phyloP scores from a whole-genome alignment of 2,113 vertebrate genomes.

The Paralichthys olivaceus region DNA sequence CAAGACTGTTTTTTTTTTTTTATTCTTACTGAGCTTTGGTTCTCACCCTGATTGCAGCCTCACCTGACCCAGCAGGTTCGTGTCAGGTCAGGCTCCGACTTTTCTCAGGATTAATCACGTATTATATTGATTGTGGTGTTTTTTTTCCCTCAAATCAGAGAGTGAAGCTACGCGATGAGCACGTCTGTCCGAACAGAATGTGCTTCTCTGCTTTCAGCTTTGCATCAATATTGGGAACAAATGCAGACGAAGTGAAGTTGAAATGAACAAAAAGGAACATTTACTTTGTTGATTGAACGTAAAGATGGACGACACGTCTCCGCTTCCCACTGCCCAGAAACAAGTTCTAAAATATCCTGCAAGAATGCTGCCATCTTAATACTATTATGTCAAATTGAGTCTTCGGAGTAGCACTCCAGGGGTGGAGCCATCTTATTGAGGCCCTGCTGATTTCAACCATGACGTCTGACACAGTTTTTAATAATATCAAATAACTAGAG shows the following conservation, averaged over 20 bases:
- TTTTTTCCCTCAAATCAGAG: background rate
- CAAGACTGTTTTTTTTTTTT: constrained; percentile 1
- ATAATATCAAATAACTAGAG: too few species aligned
- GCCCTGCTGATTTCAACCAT: too few species aligned
- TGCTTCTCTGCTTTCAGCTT: constrained; percentile 4
- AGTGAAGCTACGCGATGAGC: constrained; percentile 20
- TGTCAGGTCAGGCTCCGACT: constrained; percentile 12
- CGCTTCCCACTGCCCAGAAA: too few species aligned
- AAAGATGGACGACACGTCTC: too few species aligned
- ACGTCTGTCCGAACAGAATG: constrained; percentile 4
- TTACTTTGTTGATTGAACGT: too few species aligned
- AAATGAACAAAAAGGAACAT: background rate
- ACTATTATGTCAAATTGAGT: too few species aligned
- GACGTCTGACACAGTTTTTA: too few species aligned
- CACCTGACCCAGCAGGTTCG: background rate
- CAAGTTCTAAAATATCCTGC: too few species aligned
- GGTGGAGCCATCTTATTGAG: too few species aligned
- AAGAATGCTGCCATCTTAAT: too few species aligned
- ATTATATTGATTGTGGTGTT: constrained; percentile 6
- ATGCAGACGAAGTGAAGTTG: background rate
- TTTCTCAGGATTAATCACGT: constrained; percentile 23
- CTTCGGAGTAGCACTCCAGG: too few species aligned
- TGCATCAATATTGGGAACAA: constrained; percentile 8
- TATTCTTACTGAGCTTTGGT: constrained; percentile 22
- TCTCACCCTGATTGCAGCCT: constrained; percentile 8